Base-by-base conservation (phyloP, 1,140 invertebrate genomes). In the Drosophila bocqueti region DNA sequence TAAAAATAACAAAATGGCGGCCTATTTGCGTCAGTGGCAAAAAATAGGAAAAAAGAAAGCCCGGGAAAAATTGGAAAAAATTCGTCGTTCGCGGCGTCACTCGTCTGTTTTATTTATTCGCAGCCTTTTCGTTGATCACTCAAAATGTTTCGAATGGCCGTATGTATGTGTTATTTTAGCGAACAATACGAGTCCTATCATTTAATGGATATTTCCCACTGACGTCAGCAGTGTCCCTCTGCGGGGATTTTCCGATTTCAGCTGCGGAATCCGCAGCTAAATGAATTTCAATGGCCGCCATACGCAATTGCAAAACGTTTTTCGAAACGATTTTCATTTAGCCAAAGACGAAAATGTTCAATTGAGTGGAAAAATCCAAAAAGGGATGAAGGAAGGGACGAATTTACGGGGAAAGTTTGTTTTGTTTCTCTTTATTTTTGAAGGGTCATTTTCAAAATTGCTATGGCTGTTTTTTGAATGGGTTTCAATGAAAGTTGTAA, bases 1-100 rank as follows among this genome's bases (percentile, higher is more conserved):
- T 58, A 66, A 72, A 79, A 79, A 71, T 54, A 75, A 69, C 40
- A 76, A 72, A 72, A 79, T 69, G 74, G 38, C 52, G 18, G 50
- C 34, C 62, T 63, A 58, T 69, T 63, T 87, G 76, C 83, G 76
- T 79, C 83, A 87, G 60, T 49, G 6, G 15, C 10, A 38, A 38
- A 38, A 13, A 36, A 13, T 11, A 11, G 11, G 0, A 11, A 31
- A 42, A 16, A 21, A 36, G 5, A 18, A 50, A 29, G 6, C 4
- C 7, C 3, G 4, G 1, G 52, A 10, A 55, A 55, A 55, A 55
- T 38, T 6, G 52, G 34, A 13, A 13, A 4, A 54, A n/a, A 34
- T 24, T 40, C 7, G 8, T 4, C 10, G 16, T 15, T 10, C 9
- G 31, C 61, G 50, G 36, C 26, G 65, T 68, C 66, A 50, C n/a